Percentiles rank a stretch among this genome's conserved stretches.
Evolutionary conservation across 2,888 invertebrate genomes (phyloP).

Genomic region (Hemithea aestivaria): DNA sequence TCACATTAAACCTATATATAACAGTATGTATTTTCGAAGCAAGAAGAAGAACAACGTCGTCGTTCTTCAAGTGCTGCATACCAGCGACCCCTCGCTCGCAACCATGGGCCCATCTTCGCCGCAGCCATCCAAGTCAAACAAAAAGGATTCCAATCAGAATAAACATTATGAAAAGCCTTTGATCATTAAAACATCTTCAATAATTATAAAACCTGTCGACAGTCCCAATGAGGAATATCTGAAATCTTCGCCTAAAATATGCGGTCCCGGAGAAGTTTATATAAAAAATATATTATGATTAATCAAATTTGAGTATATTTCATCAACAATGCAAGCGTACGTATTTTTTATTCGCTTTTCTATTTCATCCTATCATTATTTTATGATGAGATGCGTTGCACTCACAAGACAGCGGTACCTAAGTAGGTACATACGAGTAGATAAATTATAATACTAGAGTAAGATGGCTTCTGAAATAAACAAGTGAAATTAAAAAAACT

Average conservation of each 20-base stretch:
- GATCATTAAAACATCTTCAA: conserved; percentile 29
- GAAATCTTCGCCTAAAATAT: conserved; percentile 36
- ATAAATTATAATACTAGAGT: too few species aligned
- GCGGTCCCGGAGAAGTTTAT: conserved; percentile 44
- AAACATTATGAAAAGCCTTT: conserved; percentile 32
- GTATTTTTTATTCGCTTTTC: too few species aligned
- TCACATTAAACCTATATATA: too few species aligned
- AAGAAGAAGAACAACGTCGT: conserved; percentile 40
- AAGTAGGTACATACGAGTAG: too few species aligned
- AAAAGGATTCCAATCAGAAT: background rate
- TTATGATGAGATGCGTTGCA: too few species aligned
- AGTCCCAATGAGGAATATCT: conserved; percentile 8
- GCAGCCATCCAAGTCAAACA: conserved; percentile 14
- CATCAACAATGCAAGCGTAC: too few species aligned
- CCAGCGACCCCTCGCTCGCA: conserved; percentile 29
- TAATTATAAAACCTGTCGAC: conserved; percentile 20
- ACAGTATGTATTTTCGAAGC: conserved; percentile 11
- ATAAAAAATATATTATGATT: background rate
- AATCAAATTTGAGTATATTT: too few species aligned
- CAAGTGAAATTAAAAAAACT: too few species aligned
- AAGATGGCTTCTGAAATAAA: too few species aligned
- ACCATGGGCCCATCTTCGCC: conserved; percentile 20
- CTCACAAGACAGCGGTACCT: too few species aligned
- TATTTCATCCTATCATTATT: too few species aligned
- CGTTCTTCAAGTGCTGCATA: conserved; percentile 35